Base-by-base conservation (phyloP, 2,888 invertebrate genomes). In the Eupithecia subfuscata region DNA sequence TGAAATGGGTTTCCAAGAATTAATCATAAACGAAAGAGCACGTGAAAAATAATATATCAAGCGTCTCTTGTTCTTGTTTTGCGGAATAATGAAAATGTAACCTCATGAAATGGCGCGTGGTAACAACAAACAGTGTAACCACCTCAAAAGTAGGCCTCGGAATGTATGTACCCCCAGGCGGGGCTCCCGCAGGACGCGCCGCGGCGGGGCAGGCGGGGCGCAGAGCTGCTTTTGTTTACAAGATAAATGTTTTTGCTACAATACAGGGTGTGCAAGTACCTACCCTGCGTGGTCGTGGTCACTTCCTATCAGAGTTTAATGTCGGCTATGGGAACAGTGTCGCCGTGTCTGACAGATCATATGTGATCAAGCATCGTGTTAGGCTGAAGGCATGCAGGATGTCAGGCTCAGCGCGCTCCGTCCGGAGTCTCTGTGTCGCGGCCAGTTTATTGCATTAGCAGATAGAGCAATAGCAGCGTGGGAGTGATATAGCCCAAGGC, bases 401-500 rank as follows among this genome's bases (percentile, higher is more conserved):
- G 56, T 22, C 12, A 8, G 52, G 52, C 9, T 5, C 52, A n/a
- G 8, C n/a, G 52, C 2, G 3, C 12, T 25, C 14, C 6, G 6
- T 25, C 22, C 22, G 52, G 52, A 56, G n/a, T 22, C 8, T 56
- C 25, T 60, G 56, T 60, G 60, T 22, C 60, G 12, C 12, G 12
- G 22, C 12, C 25, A 60, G 25, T 22, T 60, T 60, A 60, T 60
- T 5, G 25, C 25, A 56, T 56, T 56, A 56, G 11, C 56, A 56
- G 56, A 56, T 11, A 56, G 4, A 22, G 11, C 56, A 12, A 22
- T 56, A 56, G 9, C 52, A 11, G 22, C n/a, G 25, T 9, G 30
- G n/a, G 67, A 74, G 11, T 18, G 70, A 70, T 52, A 63, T 68
- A 73, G 70, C 63, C 52, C 30, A 48, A 70, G 76, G 71, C 68